Percentiles rank a stretch among this genome's conserved stretches.
phyloP scores from a whole-genome alignment of 2,797 vertebrate species.

The Gastrophryne carolinensis region DNA sequence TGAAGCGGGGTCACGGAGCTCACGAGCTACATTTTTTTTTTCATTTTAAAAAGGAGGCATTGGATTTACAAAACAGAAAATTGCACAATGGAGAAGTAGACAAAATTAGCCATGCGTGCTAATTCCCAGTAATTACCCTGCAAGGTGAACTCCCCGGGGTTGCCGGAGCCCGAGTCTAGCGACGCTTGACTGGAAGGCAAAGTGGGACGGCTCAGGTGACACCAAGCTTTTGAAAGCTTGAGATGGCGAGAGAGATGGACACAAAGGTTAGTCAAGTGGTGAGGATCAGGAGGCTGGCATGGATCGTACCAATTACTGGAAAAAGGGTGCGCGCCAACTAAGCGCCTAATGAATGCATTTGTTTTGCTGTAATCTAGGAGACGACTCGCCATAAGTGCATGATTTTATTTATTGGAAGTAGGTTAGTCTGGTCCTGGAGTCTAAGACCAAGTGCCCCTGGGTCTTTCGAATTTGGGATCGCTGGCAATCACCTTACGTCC shows the following conservation, averaged over 20 bases:
- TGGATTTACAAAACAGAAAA: conserved; percentile 67
- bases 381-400: no score
- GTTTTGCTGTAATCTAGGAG: not conserved
- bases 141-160: conserved; percentile 77
- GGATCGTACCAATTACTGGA: conserved; percentile 8
- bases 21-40: conserved; percentile 50
- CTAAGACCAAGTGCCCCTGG: no score
- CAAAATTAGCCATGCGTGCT: conserved; percentile 76
- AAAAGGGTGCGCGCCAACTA: not conserved
- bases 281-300: conserved; percentile 15
- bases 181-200: conserved; percentile 66
- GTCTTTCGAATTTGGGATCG: no score
- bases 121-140: conserved; percentile 86
- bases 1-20: conserved; percentile 59
- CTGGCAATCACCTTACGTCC: no score
- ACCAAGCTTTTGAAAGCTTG: conserved; percentile 58
- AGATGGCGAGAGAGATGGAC: conserved; percentile 55
- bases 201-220: conserved; percentile 61
- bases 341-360: not conserved
- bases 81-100: conserved; percentile 76
- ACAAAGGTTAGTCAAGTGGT: conserved; percentile 38
- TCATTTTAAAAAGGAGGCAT: conserved; percentile 61
- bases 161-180: conserved; percentile 71
- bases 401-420: no score
- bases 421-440: no score